Evolutionary conservation across 30 jellyfish, hydroid and myxozoan species (phyloP).

Genomic region (Catostylus mosaicus): DNA sequence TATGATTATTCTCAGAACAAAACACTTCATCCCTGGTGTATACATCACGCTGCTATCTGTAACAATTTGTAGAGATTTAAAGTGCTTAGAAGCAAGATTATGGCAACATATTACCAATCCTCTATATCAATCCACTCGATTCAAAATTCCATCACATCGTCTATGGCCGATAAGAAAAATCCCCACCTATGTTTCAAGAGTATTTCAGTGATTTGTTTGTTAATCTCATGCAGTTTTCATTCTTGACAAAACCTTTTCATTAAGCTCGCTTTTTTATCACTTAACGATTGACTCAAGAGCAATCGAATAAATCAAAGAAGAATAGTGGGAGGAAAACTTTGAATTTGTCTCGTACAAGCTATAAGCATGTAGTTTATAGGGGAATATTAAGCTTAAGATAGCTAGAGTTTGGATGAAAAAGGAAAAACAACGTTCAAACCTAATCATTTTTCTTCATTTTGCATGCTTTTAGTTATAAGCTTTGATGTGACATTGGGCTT

Average conservation of each 20-base stretch:
- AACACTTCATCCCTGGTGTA: conserved; percentile 24
- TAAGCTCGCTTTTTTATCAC: neutral
- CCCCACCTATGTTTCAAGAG: conserved; percentile 6
- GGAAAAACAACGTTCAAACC: too few relatives aligned
- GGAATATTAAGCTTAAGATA: too few relatives aligned
- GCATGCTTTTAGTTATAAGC: too few relatives aligned
- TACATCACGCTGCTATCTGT: conserved; percentile 34
- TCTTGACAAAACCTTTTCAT: neutral
- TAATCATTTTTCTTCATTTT: too few relatives aligned
- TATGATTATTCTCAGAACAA: conserved; percentile 15
- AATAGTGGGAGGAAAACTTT: too few relatives aligned
- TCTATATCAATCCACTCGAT: conserved; percentile 7
- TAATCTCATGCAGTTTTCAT: neutral
- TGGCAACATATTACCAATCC: conserved; percentile 17
- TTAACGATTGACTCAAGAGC: neutral
- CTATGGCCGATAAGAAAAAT: neutral
- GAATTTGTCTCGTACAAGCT: too few relatives aligned
- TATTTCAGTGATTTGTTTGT: neutral
- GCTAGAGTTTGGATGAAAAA: too few relatives aligned
- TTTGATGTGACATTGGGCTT: too few relatives aligned
- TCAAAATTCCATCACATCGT: conserved; percentile 20
- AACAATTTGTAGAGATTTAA: conserved; percentile 43
- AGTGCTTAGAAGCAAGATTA: conserved; percentile 24
- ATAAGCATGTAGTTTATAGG: too few relatives aligned
- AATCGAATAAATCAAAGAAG: too few relatives aligned